phyloP scores from a whole-genome alignment of 2,888 invertebrate species.

The Eristalis tenax region DNA sequence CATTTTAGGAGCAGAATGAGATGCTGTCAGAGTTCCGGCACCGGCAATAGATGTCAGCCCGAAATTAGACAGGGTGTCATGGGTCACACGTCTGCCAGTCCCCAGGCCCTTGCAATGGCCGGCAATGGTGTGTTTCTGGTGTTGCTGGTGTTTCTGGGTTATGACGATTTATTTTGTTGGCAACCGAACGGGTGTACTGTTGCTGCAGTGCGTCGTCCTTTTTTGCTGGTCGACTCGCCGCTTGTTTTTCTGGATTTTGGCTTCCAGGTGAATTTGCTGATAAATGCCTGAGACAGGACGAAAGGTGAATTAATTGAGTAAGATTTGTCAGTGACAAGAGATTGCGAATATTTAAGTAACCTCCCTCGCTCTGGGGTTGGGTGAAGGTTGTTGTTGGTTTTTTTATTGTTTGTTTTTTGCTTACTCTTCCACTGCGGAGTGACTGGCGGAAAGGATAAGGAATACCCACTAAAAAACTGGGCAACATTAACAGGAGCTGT shows the following conservation, averaged over 20 bases:
- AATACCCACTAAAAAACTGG: conserved; percentile 20
- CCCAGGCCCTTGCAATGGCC: conserved; percentile 19
- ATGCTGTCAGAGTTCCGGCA: conserved; percentile 51
- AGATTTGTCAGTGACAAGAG: conserved; percentile 65
- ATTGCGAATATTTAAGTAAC: conserved; percentile 64
- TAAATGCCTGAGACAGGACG: conserved; percentile 49
- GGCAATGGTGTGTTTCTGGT: conserved; percentile 12
- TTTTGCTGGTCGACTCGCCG: conserved; percentile 4
- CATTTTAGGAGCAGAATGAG: conserved; percentile 62
- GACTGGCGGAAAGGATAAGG: conserved; percentile 2
- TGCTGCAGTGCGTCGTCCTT: conserved; percentile 60
- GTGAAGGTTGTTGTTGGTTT: background rate
- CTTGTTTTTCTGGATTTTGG: conserved; percentile 34
- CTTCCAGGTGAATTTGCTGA: conserved; percentile 64
- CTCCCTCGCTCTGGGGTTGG: conserved; percentile 8
- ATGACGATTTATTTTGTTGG: conserved; percentile 64
- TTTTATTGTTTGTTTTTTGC: too few relatives aligned
- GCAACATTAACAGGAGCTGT: background rate
- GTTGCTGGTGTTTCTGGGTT: conserved; percentile 47
- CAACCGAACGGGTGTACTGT: conserved; percentile 14
- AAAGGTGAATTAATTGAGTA: conserved; percentile 63
- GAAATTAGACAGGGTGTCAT: conserved; percentile 64
- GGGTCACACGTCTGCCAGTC: conserved; percentile 59
- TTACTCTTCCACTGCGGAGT: background rate
- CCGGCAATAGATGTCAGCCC: conserved; percentile 47